Percentiles rank a stretch among this genome's conserved stretches.
Evolutionary conservation across 2,797 vertebrate genomes (phyloP).

Genomic region (Emydoidea blandingii): DNA sequence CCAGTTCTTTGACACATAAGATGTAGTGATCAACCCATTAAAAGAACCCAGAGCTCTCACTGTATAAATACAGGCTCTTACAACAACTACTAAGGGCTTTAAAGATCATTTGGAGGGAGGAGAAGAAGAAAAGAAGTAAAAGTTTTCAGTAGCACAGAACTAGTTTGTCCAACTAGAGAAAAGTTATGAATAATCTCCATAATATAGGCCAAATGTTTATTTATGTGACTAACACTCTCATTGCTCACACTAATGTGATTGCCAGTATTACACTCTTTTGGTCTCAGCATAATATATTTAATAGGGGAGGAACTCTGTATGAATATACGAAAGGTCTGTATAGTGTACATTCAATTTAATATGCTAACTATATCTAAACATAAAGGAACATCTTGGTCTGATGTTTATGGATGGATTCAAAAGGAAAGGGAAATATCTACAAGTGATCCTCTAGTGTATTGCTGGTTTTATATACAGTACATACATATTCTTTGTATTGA

Average conservation of each 20-base stretch:
- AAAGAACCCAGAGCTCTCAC: not conserved
- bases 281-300: not conserved
- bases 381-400: fast-evolving
- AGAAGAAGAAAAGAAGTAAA: not conserved
- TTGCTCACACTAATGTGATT: not conserved
- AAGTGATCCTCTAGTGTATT: not conserved
- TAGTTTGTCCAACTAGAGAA: not conserved
- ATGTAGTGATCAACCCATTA: not conserved
- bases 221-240: not conserved
- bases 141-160: not conserved
- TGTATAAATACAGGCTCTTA: not conserved
- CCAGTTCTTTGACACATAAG: not conserved
- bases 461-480: too few species aligned
- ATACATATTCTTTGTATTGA: too few species aligned
- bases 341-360: not conserved
- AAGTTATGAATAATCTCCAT: not conserved
- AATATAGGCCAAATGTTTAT: not conserved
- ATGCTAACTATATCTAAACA: not conserved
- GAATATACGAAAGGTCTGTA: not conserved
- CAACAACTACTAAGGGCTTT: fast-evolving
- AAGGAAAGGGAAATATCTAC: not conserved
- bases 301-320: not conserved
- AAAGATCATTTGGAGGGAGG: not conserved
- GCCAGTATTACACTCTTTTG: not conserved
- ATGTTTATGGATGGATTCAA: not conserved